These are phyloP conservation scores for Matsumyia berberina DNA, from an alignment of 2,888 invertebrate species.

Conservation along the genomic window DNA sequence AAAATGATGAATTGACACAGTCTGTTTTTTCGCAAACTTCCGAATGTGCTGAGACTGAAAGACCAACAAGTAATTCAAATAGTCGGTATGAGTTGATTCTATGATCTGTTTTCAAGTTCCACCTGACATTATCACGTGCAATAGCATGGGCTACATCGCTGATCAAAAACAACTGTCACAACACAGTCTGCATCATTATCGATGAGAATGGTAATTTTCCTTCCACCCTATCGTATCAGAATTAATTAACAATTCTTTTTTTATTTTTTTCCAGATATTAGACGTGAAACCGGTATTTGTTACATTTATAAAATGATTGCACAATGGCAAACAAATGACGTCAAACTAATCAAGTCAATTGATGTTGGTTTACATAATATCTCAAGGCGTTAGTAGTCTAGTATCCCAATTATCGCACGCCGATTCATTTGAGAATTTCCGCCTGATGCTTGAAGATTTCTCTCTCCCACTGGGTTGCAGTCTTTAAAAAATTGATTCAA, in stretches of 20 bases:
- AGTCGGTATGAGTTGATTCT: no score
- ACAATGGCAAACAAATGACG: slow-evolving; percentile 28
- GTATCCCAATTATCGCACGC: slow-evolving; percentile 46
- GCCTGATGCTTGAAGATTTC: neutral
- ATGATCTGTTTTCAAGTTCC: no score
- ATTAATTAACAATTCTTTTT: no score
- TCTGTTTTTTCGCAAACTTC: no score
- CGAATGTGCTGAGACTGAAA: no score
- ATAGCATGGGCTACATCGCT: no score
- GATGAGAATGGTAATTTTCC: neutral
- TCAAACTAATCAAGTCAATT: slow-evolving; percentile 47
- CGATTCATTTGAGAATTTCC: neutral
- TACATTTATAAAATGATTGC: neutral
- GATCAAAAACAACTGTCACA: no score
- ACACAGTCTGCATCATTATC: no score
- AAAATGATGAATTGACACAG: no score
- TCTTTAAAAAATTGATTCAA: slow-evolving; percentile 19
- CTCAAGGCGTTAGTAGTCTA: slow-evolving; percentile 15
- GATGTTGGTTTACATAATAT: slow-evolving; percentile 39
- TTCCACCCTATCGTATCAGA: no score
- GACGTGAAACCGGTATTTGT: neutral
- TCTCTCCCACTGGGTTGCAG: neutral
- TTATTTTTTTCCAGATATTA: neutral
- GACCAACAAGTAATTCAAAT: no score
- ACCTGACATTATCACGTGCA: no score